phyloP scores from a whole-genome alignment of 2,888 invertebrate species.

The Heliothis peltigera region DNA sequence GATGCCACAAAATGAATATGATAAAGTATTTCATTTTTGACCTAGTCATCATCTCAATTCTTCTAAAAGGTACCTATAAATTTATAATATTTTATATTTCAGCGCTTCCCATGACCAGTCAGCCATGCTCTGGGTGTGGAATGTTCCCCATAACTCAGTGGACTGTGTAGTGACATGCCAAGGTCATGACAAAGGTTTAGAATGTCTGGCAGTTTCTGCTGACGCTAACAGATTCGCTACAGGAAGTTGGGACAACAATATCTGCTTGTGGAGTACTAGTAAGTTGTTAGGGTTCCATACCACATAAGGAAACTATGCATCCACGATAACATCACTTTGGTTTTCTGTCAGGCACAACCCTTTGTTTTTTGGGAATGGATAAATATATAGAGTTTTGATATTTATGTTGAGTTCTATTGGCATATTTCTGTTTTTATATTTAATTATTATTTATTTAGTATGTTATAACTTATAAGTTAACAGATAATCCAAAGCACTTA shows the following conservation, averaged over 20 bases:
- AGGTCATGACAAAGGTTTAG: conserved; percentile 98
- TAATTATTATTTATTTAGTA: no score
- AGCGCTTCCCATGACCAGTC: conserved; percentile 98
- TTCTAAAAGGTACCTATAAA: no score
- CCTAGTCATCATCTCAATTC: no score
- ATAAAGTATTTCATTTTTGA: no score
- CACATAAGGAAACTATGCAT: background rate
- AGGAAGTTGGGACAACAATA: conserved; percentile 90
- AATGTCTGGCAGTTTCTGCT: conserved; percentile 94
- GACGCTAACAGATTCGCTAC: conserved; percentile 90
- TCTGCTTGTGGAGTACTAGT: conserved; percentile 94
- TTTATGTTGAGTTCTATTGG: no score
- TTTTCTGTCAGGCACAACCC: no score
- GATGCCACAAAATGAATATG: no score
- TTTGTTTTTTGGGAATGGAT: no score
- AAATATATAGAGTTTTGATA: no score
- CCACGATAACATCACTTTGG: background rate
- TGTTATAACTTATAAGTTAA: no score
- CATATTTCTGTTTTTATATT: no score
- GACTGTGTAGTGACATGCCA: conserved; percentile 94
- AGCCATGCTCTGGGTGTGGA: conserved; percentile 97
- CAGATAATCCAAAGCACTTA: no score
- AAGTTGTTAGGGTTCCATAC: conserved; percentile 62
- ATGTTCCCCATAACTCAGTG: conserved; percentile 92
- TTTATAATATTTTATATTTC: conserved; percentile 48